A percentile compares a stretch with the other conserved stretches of the same genome.
These are phyloP conservation scores for Agrotis clavis DNA, from an alignment of 2,888 invertebrate species.

Conservation along the genomic window DNA sequence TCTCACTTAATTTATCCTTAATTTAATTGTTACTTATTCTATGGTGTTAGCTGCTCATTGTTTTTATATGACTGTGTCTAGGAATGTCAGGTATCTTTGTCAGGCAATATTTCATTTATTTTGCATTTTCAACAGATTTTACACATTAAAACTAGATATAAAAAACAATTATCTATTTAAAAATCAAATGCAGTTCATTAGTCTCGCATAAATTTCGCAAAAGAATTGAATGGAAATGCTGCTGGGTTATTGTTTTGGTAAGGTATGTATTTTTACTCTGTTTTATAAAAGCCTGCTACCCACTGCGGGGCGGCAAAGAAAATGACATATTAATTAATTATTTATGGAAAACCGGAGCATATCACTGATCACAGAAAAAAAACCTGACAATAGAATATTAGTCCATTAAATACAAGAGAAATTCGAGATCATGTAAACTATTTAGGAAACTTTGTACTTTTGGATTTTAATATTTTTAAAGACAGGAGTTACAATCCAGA, in stretches of 20 bases:
- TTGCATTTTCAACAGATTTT: neutral
- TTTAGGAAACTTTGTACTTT: conserved; percentile 60
- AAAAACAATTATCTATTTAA: no score
- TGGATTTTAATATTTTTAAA: conserved; percentile 33
- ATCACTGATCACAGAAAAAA: neutral
- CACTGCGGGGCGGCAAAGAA: no score
- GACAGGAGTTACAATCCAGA: conserved; percentile 20
- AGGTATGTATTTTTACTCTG: no score
- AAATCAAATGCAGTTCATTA: no score
- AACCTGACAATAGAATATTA: neutral
- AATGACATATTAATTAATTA: no score
- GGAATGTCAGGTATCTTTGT: neutral
- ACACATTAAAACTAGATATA: neutral
- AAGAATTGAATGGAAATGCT: no score
- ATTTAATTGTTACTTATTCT: conserved; percentile 42
- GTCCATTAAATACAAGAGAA: conserved; percentile 29
- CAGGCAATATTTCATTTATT: neutral
- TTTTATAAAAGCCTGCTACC: no score
- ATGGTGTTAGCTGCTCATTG: conserved; percentile 41
- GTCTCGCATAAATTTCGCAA: no score
- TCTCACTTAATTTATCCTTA: conserved; percentile 61
- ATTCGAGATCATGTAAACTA: conserved; percentile 13
- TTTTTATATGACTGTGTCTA: conserved; percentile 11
- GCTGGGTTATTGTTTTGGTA: no score
- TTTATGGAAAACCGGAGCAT: no score